Base-by-base conservation (phyloP, 2,888 invertebrate genomes). In the Danaus chrysippus region DNA sequence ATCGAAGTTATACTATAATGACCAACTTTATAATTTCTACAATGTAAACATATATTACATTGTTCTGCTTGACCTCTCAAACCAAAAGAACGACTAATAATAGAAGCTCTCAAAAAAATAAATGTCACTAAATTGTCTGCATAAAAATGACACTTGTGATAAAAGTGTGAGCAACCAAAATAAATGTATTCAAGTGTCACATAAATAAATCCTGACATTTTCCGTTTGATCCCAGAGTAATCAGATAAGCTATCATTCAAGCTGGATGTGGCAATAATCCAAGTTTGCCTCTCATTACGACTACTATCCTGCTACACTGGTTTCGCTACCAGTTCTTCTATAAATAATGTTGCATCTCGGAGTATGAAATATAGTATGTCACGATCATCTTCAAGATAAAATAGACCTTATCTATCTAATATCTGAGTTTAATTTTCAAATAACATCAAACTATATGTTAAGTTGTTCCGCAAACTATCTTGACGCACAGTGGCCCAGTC, bases 281-380 rank as follows among this genome's bases (percentile, higher is more conserved):
- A 79, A 82, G 79, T 79, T 77, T 74, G 76, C 78, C 76, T 80
- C 78, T 82, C 73, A 82, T 86, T 83, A 83, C 79, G 73, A 74
- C 66, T 70, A 78, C 76, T 79, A 86, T 81, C 86, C 84, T 79
- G 84, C 79, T 75, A 73, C 79, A 82, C 87, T 84, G 82, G 87
- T 87, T 86, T 86, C 79, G 78, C 84, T 84, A 81, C 83, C 81
- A 75, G 80, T 81, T 78, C 76, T 78, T 81, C 87, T 88, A 87
- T 86, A 85, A 87, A 87, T 88, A 88, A 84, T 82, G 66, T 67
- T 71, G 66, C 66, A 62, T 66, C 52, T 19, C 66, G 61, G 69
- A 60, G 62, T 58, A 56, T 65, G 62, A 70, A 82, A 74, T 66
- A 68, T 60, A 76, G 62, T 68, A 74, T 64, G 65, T 62, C 55